Conservation (phyloP, 2,113 vertebrate species). For the Siniperca chuatsi region DNA sequence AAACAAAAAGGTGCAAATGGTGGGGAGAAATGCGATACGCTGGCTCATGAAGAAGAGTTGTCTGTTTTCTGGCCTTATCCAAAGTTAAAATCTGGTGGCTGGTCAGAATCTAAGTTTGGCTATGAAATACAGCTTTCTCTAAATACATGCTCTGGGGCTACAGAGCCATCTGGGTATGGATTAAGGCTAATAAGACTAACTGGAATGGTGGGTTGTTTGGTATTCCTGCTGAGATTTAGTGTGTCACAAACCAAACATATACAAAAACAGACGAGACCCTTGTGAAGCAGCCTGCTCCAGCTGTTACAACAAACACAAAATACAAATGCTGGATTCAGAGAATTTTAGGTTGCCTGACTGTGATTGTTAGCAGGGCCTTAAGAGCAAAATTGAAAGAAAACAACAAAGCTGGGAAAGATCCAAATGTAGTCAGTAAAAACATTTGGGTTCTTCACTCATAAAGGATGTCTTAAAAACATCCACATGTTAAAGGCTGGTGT, state of each 20-base stretch:
- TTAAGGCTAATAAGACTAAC: slow-evolving; percentile 30
- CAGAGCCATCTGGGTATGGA: slow-evolving; percentile 22
- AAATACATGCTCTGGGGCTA: background rate
- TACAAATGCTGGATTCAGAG: slow-evolving; percentile 38
- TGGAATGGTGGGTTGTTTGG: slow-evolving; percentile 34
- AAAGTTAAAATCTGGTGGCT: slow-evolving; percentile 15
- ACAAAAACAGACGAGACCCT: slow-evolving; percentile 48
- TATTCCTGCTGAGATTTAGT: slow-evolving; percentile 49
- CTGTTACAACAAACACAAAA: slow-evolving; percentile 71
- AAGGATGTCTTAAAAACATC: slow-evolving; percentile 23
- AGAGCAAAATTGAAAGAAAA: background rate
- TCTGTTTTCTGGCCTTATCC: background rate
- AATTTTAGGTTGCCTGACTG: slow-evolving; percentile 1
- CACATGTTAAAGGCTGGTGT: background rate
- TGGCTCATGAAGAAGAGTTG: background rate
- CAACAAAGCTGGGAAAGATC: background rate
- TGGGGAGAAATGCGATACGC: background rate
- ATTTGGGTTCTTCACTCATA: background rate
- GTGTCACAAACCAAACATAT: slow-evolving; percentile 64
- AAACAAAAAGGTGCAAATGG: slow-evolving; percentile 10
- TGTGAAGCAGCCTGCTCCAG: slow-evolving; percentile 47
- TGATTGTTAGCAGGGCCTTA: background rate
- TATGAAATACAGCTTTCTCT: slow-evolving; percentile 27
- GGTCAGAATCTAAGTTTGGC: slow-evolving; percentile 16
- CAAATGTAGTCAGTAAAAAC: background rate